phyloP scores from a whole-genome alignment of 1,140 invertebrate species.

The Caenorhabditis tropicalis region DNA sequence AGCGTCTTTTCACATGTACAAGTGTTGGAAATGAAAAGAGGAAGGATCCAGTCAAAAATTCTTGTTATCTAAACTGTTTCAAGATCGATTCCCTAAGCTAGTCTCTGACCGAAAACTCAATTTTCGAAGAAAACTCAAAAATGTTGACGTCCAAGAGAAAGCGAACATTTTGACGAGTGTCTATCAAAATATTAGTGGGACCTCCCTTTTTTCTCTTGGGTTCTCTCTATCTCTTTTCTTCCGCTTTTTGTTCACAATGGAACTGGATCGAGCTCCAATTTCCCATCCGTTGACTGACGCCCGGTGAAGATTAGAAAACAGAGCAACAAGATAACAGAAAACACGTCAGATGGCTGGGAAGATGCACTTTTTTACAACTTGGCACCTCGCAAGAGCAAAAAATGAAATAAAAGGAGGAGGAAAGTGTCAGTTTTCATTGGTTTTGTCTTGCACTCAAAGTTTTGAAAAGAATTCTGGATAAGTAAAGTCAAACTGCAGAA shows the following conservation, averaged over 20 bases:
- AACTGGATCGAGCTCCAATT: conserved; percentile 27
- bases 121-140: not conserved
- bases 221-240: not conserved
- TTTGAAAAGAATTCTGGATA: not conserved
- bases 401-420: not conserved
- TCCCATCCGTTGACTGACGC: not conserved
- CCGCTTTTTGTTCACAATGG: not conserved
- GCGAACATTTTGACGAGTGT: conserved; percentile 15
- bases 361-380: conserved; percentile 25
- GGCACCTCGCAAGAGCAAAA: not conserved
- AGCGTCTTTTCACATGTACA: not conserved
- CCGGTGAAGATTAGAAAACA: conserved; percentile 29
- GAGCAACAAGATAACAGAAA: conserved; percentile 30
- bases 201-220: not conserved
- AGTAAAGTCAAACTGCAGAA: not conserved
- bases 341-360: not conserved
- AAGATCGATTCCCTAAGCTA: too few relatives aligned
- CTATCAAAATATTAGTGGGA: conserved; percentile 43
- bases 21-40: not conserved
- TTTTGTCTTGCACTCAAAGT: not conserved
- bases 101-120: too few relatives aligned
- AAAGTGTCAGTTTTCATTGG: conserved; percentile 23
- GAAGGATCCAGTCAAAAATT: not conserved
- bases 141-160: not conserved
- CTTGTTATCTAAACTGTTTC: not conserved